Conservation (phyloP, 2,888 invertebrate species). For the Apoderus coryli region DNA sequence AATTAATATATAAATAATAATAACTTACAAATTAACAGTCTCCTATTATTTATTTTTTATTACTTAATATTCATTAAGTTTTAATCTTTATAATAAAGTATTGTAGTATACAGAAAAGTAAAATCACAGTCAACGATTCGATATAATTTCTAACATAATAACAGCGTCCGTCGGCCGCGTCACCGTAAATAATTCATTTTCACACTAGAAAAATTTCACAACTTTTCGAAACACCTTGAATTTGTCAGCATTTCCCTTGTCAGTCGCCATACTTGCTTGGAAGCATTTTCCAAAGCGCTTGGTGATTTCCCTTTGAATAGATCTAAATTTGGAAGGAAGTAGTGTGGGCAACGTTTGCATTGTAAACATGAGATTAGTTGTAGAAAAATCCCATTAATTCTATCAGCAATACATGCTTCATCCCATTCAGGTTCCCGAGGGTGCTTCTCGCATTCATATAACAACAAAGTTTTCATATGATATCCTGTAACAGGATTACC, state of each 20-base stretch:
- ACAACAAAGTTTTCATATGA: conserved; percentile 58
- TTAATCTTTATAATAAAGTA: too few relatives aligned
- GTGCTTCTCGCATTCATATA: conserved; percentile 81
- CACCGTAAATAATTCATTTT: too few relatives aligned
- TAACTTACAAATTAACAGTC: too few relatives aligned
- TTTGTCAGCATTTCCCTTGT: conserved; percentile 66
- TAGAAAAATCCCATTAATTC: conserved; percentile 66
- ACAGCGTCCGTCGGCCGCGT: too few relatives aligned
- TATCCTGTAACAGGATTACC: conserved; percentile 65
- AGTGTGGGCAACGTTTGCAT: conserved; percentile 70
- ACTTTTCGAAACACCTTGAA: conserved; percentile 60
- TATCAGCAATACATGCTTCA: conserved; percentile 60
- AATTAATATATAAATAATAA: too few relatives aligned
- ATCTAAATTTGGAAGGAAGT: conserved; percentile 69
- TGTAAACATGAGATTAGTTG: conserved; percentile 76
- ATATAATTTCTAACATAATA: too few relatives aligned
- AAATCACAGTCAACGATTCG: too few relatives aligned
- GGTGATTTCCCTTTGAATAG: conserved; percentile 67
- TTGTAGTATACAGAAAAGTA: too few relatives aligned
- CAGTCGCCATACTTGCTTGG: conserved; percentile 67
- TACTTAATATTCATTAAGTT: too few relatives aligned
- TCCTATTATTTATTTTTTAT: too few relatives aligned
- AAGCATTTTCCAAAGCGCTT: conserved; percentile 60
- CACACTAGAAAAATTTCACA: too few relatives aligned
- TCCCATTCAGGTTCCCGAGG: conserved; percentile 70